Evolutionary conservation across 2,888 invertebrate genomes (phyloP).

Genomic region (Peribatodes rhomboidaria): DNA sequence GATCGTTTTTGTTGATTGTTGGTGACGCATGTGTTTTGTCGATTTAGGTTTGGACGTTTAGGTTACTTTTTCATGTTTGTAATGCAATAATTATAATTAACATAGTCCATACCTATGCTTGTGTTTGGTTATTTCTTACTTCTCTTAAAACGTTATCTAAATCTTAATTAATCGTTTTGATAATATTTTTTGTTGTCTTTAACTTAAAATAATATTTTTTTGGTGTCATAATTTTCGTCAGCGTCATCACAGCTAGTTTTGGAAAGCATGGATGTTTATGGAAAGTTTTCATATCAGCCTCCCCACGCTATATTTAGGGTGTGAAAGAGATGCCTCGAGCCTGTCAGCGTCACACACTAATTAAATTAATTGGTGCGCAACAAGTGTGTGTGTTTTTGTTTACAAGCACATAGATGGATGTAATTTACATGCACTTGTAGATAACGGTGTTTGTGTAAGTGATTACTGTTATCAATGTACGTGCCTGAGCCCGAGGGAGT

Average conservation of each 20-base stretch:
- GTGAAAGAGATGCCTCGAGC: conserved; percentile 5
- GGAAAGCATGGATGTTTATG: not conserved
- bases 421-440: conserved; percentile 31
- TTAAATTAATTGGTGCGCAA: conserved; percentile 38
- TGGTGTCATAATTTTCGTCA: not conserved
- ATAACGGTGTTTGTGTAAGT: conserved; percentile 33
- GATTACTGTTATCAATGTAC: conserved; percentile 25
- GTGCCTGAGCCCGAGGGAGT: conserved; percentile 1
- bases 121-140: not conserved
- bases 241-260: not conserved
- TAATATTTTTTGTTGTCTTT: too few species aligned
- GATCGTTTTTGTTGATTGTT: not conserved
- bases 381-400: conserved; percentile 41
- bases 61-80: not conserved
- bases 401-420: conserved; percentile 34
- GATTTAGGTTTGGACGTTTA: not conserved
- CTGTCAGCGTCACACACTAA: conserved; percentile 19
- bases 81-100: not conserved
- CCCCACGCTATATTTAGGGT: conserved; percentile 3
- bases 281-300: not conserved
- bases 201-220: too few species aligned
- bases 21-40: not conserved
- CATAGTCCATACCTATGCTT: too few species aligned
- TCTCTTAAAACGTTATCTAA: not conserved
- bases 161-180: not conserved